Percentiles rank a stretch among this genome's conserved stretches.
These are phyloP conservation scores for Drosophila persimilis DNA, from an alignment of 1,140 invertebrate species.

Conservation along the genomic window DNA sequence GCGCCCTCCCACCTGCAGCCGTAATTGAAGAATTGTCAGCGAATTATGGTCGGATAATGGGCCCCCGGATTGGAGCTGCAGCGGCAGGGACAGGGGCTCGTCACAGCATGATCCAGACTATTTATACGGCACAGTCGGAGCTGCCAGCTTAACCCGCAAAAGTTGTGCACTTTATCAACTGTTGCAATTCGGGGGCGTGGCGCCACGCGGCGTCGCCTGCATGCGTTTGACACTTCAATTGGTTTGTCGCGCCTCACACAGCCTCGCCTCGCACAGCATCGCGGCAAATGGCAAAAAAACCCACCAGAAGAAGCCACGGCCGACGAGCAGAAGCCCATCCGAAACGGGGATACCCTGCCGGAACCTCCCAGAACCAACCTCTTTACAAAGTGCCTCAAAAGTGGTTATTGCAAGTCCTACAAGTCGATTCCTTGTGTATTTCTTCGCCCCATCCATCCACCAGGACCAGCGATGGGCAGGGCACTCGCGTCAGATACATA, in stretches of 20 bases:
- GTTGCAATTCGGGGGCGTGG: conserved; percentile 71
- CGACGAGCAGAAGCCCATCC: neutral
- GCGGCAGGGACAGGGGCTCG: neutral
- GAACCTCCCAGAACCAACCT: no score
- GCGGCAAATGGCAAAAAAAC: no score
- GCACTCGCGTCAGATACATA: no score
- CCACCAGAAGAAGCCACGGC: neutral
- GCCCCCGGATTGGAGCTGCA: conserved; percentile 5
- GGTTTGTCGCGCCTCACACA: conserved; percentile 57
- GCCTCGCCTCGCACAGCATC: conserved; percentile 25
- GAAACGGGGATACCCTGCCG: no score
- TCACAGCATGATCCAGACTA: conserved; percentile 45
- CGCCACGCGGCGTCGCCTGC: conserved; percentile 68
- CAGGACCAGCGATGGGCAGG: no score
- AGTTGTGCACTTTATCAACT: conserved; percentile 75
- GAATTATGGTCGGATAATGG: conserved; percentile 73
- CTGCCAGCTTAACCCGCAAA: conserved; percentile 38
- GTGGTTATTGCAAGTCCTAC: no score
- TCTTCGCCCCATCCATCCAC: no score
- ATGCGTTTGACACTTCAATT: conserved; percentile 78
- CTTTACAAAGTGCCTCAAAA: no score
- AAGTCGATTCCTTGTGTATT: no score
- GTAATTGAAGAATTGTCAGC: conserved; percentile 76
- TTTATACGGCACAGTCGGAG: conserved; percentile 19
- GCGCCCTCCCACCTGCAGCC: conserved; percentile 22